Percentiles rank a stretch among this genome's conserved stretches.
Evolutionary conservation across 2,113 vertebrate species (phyloP).

Genomic region (Sander lucioperca): DNA sequence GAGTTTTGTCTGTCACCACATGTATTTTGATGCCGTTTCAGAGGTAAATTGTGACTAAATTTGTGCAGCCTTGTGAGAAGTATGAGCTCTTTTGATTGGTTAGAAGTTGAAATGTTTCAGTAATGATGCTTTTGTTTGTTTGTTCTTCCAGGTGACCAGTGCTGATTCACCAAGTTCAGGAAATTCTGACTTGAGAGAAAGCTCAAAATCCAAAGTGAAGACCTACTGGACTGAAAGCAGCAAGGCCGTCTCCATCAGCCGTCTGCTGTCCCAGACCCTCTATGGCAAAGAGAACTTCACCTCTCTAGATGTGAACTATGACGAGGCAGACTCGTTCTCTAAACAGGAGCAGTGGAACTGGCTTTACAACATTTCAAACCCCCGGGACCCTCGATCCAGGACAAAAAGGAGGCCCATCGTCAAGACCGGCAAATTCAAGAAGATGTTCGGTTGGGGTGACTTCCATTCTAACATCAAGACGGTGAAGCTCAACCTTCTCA

Average conservation of each 20-base stretch:
- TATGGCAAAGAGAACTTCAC: constrained; percentile 91
- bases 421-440: constrained; percentile 98
- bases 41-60: background rate
- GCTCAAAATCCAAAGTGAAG: constrained; percentile 90
- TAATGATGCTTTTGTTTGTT: background rate
- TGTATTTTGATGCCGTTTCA: background rate
- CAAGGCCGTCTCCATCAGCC: constrained; percentile 93
- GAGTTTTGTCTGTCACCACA: background rate
- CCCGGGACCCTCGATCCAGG: constrained; percentile 89
- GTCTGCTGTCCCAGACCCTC: constrained; percentile 92
- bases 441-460: constrained; percentile 99
- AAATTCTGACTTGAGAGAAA: constrained; percentile 87
- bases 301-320: constrained; percentile 90
- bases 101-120: background rate
- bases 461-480: constrained; percentile 99
- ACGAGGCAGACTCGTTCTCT: constrained; percentile 90
- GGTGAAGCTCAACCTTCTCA: constrained; percentile 96
- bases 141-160: constrained; percentile 73
- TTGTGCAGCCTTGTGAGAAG: background rate
- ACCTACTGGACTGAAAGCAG: constrained; percentile 92
- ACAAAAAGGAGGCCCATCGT: constrained; percentile 92
- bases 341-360: constrained; percentile 95
- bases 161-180: constrained; percentile 87
- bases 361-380: constrained; percentile 91
- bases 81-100: background rate